Percentiles rank a stretch among this genome's conserved stretches.
phyloP scores from a whole-genome alignment of 2,113 vertebrate genomes.

The Onychorhynchus coronatus region DNA sequence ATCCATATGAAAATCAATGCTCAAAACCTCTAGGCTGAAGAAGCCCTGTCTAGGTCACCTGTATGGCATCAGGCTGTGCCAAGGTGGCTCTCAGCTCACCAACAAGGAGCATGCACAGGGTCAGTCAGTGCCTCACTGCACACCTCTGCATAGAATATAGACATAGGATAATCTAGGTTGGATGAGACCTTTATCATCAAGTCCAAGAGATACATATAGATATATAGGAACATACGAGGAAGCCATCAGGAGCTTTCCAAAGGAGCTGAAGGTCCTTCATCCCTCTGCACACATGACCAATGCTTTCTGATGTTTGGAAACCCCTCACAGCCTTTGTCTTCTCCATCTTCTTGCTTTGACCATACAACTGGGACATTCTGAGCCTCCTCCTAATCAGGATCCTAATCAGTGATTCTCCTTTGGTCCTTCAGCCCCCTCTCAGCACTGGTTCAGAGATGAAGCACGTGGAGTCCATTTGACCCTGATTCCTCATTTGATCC shows the following conservation, averaged over 20 bases:
- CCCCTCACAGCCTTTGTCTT: neutral
- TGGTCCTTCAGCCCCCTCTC: neutral
- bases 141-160: rapidly evolving
- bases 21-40: neutral
- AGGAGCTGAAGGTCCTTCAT: neutral
- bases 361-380: neutral
- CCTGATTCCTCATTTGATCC: neutral
- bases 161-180: neutral
- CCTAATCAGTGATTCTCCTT: neutral
- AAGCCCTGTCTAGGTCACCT: neutral
- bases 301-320: neutral
- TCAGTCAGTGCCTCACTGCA: neutral
- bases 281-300: neutral
- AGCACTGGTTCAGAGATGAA: neutral
- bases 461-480: neutral
- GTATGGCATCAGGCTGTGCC: neutral
- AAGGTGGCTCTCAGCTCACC: neutral
- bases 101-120: neutral
- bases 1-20: neutral
- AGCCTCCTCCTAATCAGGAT: neutral
- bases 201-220: neutral
- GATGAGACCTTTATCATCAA: neutral
- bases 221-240: neutral
- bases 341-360: neutral
- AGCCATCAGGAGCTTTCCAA: neutral